phyloP scores from a whole-genome alignment of 2,797 vertebrate genomes.

The Fistularia commersonii region DNA sequence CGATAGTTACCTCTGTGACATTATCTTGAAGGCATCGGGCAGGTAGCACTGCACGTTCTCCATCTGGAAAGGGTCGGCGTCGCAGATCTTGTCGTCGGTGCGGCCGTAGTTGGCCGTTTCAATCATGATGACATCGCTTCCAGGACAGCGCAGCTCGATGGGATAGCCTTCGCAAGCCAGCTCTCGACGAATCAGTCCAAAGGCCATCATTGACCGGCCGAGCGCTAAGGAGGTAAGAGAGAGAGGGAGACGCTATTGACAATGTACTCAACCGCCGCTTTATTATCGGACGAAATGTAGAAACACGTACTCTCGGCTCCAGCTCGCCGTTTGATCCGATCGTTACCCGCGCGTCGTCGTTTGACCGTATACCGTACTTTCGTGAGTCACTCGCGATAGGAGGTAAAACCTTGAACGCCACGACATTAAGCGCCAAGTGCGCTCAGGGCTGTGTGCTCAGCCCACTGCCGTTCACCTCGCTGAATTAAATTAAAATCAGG shows the following conservation, averaged over 20 bases:
- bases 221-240: conserved; percentile 70
- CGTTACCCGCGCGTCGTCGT: no score
- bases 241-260: conserved; percentile 51
- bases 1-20: conserved; percentile 85
- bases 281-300: conserved; percentile 51
- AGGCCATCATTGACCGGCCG: conserved; percentile 88
- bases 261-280: conserved; percentile 53
- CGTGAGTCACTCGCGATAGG: no score
- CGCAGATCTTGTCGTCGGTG: conserved; percentile 93
- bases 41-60: conserved; percentile 94
- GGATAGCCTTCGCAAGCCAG: conserved; percentile 93
- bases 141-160: conserved; percentile 90
- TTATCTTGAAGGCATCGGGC: conserved; percentile 92
- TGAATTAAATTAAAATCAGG: no score
- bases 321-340: no score
- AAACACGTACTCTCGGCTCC: no score
- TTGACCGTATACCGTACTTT: no score
- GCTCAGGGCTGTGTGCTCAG: no score
- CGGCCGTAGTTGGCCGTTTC: conserved; percentile 93
- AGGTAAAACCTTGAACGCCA: no score
- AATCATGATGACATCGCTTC: conserved; percentile 95
- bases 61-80: conserved; percentile 94
- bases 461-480: no score
- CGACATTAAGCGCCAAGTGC: no score
- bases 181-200: conserved; percentile 90